phyloP scores from a whole-genome alignment of 2,888 invertebrate genomes.

The Magallana nippona region DNA sequence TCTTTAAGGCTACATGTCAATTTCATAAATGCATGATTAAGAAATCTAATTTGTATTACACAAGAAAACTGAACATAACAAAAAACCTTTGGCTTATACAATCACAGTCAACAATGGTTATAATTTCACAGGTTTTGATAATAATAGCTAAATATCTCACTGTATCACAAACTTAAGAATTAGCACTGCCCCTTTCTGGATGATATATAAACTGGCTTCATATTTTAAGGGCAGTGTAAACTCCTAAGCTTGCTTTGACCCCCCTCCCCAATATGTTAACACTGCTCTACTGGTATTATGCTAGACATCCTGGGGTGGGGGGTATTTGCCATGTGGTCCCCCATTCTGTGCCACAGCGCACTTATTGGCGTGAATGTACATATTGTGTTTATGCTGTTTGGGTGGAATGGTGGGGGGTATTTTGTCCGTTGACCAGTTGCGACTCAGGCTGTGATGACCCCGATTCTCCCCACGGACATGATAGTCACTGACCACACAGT shows the following conservation, averaged over 20 bases:
- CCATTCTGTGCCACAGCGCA: constrained; percentile 42
- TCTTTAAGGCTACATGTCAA: neutral
- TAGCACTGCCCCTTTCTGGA: neutral
- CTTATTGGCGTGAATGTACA: constrained; percentile 45
- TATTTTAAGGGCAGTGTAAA: neutral
- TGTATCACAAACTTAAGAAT: neutral
- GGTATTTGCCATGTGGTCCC: constrained; percentile 28
- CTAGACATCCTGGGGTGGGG: constrained; percentile 36
- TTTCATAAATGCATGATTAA: constrained; percentile 21
- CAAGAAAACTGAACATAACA: constrained; percentile 10
- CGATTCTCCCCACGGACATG: neutral
- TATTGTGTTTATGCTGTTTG: constrained; percentile 54
- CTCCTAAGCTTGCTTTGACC: neutral
- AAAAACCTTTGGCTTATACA: constrained; percentile 20
- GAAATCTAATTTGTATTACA: neutral
- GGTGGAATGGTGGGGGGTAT: constrained; percentile 61
- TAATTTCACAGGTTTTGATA: constrained; percentile 32
- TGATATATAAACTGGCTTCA: too few relatives aligned
- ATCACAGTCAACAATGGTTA: constrained; percentile 33
- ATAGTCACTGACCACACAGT: constrained; percentile 35
- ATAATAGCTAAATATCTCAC: neutral
- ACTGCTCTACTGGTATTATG: constrained; percentile 35
- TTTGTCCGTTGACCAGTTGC: constrained; percentile 40
- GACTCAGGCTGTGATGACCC: constrained; percentile 36
- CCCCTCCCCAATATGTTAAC: neutral